phyloP scores from a whole-genome alignment of 2,888 invertebrate species.

The Chalcis sispes region DNA sequence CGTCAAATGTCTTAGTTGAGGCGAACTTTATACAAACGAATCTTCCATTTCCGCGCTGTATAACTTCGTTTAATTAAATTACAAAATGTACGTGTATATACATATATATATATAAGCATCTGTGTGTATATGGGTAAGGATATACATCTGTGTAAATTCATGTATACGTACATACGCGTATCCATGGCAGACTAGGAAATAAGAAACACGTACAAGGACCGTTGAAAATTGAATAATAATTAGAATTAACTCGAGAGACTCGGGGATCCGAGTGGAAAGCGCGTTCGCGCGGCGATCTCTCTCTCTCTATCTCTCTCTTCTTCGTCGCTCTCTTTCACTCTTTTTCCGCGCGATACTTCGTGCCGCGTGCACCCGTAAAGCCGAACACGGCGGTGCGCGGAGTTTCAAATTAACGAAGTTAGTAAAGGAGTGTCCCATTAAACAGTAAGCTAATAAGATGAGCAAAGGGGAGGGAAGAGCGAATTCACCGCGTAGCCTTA shows the following conservation, averaged over 20 bases:
- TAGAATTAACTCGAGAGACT: slow-evolving; percentile 9
- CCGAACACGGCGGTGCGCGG: slow-evolving; percentile 15
- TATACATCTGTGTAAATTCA: too few species aligned
- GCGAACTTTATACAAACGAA: neutral
- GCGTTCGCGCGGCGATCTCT: too few species aligned
- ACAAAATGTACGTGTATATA: too few species aligned
- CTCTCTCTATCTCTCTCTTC: neutral
- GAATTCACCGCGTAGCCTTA: slow-evolving; percentile 9
- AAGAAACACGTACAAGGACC: too few species aligned
- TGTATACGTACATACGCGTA: too few species aligned
- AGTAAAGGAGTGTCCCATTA: slow-evolving; percentile 68
- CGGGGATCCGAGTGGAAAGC: neutral
- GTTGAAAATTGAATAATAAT: slow-evolving; percentile 23
- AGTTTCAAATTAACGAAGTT: slow-evolving; percentile 64
- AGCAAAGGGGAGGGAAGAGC: slow-evolving; percentile 3
- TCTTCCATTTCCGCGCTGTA: neutral
- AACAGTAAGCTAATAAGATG: slow-evolving; percentile 65
- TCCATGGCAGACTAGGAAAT: too few species aligned
- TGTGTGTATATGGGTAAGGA: too few species aligned
- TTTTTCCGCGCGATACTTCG: neutral
- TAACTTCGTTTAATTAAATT: neutral
- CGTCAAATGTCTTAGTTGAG: neutral
- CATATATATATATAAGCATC: neutral
- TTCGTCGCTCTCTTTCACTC: neutral
- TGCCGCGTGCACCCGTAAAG: neutral